These are phyloP conservation scores for Fregata magnificens DNA, from an alignment of 2,113 vertebrate species.

Conservation along the genomic window DNA sequence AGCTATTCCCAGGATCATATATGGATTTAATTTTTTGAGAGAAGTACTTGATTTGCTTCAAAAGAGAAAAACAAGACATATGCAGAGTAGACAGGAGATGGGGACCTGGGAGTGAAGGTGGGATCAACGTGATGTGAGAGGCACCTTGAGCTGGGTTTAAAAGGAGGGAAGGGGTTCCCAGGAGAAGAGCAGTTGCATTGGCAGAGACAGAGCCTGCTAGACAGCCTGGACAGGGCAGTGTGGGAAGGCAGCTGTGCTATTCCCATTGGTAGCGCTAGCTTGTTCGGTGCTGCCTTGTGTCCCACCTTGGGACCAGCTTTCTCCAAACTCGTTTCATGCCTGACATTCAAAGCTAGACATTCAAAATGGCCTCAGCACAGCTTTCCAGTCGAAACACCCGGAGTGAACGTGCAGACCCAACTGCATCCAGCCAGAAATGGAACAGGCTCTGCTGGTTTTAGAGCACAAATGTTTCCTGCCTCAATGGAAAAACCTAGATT, in stretches of 20 bases:
- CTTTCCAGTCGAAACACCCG: not conserved
- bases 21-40: not conserved
- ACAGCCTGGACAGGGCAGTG: fast-evolving
- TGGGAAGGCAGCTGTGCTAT: not conserved
- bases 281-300: not conserved
- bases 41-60: not conserved
- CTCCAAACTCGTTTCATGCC: not conserved
- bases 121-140: not conserved
- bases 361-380: not conserved
- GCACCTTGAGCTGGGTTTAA: not conserved
- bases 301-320: not conserved
- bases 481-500: not conserved
- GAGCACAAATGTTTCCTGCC: not conserved
- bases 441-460: not conserved
- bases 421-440: not conserved
- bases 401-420: not conserved
- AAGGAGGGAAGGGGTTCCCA: not conserved
- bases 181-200: not conserved
- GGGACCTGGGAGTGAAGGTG: not conserved
- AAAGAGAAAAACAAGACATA: not conserved
- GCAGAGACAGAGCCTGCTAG: not conserved
- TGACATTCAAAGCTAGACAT: not conserved
- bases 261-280: not conserved
- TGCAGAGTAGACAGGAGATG: fast-evolving
- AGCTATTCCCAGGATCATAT: not conserved